Evolutionary conservation across 2,113 vertebrate genomes (phyloP).

Genomic region (Labeo catla): DNA sequence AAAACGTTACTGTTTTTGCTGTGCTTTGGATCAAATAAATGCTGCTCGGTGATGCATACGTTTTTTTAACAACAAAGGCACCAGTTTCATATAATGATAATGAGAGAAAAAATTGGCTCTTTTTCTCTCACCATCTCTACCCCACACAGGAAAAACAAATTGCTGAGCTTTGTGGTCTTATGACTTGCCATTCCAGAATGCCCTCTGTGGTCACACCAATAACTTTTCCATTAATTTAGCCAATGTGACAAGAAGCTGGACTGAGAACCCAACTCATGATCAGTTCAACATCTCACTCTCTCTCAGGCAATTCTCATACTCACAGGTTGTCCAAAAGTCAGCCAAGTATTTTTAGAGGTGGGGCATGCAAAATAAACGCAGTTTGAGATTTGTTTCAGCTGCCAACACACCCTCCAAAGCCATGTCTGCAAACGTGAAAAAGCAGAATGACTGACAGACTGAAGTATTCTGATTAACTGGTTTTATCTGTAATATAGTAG

Average conservation of each 20-base stretch:
- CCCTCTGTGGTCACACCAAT: background rate
- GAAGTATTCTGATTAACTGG: background rate
- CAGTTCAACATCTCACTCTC: background rate
- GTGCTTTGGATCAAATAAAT: no score
- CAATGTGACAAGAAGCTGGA: constrained; percentile 1
- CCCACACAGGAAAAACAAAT: background rate
- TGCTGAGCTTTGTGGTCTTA: background rate
- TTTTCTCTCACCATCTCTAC: background rate
- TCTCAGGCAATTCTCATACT: background rate
- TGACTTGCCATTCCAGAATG: background rate
- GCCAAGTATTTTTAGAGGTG: background rate
- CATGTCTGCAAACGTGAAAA: background rate
- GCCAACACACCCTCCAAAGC: background rate
- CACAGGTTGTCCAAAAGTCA: background rate
- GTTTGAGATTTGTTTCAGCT: background rate
- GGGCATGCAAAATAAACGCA: background rate
- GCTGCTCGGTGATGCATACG: no score
- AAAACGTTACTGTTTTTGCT: no score
- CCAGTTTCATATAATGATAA: background rate
- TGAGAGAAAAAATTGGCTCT: background rate
- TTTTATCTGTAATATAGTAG: background rate
- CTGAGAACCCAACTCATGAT: background rate
- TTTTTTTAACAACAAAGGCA: no score
- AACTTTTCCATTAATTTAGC: background rate
- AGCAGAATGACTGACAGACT: background rate